A percentile compares a stretch with the other conserved stretches of the same genome.
phyloP scores from a whole-genome alignment of 1,140 invertebrate genomes.

The Drosophila mayri region DNA sequence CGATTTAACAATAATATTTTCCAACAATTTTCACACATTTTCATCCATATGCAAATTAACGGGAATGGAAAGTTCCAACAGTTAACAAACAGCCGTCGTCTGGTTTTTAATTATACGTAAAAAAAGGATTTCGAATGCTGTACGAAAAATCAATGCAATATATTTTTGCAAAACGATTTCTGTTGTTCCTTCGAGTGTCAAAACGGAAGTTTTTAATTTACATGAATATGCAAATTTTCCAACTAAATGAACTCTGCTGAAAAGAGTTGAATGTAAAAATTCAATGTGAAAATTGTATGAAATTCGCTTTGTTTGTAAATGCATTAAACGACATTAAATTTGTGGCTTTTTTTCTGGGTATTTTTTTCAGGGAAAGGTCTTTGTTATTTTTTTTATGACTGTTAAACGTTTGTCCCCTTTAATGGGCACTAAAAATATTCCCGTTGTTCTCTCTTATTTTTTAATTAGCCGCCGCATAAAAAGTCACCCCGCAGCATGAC shows the following conservation, averaged over 20 bases:
- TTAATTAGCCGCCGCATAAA: slow-evolving; percentile 78
- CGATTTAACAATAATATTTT: slow-evolving; percentile 75
- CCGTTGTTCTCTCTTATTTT: slow-evolving; percentile 53
- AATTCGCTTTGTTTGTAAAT: slow-evolving; percentile 55
- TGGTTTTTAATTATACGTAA: slow-evolving; percentile 71
- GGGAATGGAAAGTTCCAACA: slow-evolving; percentile 61
- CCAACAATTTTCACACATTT: slow-evolving; percentile 20
- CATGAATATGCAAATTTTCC: slow-evolving; percentile 72
- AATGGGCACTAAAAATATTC: slow-evolving; percentile 53
- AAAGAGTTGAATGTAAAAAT: slow-evolving; percentile 45
- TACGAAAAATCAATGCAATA: slow-evolving; percentile 35
- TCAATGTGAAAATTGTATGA: slow-evolving; percentile 46
- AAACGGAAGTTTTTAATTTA: slow-evolving; percentile 76
- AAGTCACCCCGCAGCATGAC: slow-evolving; percentile 64
- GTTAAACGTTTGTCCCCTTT: slow-evolving; percentile 64
- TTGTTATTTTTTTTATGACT: slow-evolving; percentile 52
- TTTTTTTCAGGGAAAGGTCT: not conserved
- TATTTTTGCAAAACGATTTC: slow-evolving; percentile 42
- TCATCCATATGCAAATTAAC: slow-evolving; percentile 55
- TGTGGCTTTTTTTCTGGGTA: slow-evolving; percentile 17
- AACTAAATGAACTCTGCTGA: slow-evolving; percentile 60
- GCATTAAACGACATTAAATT: slow-evolving; percentile 66
- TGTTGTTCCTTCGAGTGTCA: slow-evolving; percentile 44
- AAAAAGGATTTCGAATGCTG: slow-evolving; percentile 27
- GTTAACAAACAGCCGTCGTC: slow-evolving; percentile 36